phyloP scores from a whole-genome alignment of 1,140 invertebrate species.

The Gryllus bimaculatus region DNA sequence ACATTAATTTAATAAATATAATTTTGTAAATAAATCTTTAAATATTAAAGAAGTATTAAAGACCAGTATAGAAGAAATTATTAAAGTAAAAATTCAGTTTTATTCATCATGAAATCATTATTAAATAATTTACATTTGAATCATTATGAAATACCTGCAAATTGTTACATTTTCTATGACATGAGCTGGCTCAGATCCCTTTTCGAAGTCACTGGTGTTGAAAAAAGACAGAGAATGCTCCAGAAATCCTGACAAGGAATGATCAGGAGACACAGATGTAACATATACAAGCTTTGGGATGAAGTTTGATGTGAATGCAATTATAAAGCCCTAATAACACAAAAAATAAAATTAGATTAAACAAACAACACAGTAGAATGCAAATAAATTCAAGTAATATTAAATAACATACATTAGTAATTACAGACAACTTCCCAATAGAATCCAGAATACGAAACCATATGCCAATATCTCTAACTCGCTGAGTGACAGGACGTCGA shows the following conservation, averaged over 20 bases:
- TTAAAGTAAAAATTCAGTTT: too few relatives aligned
- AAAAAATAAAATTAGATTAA: background rate
- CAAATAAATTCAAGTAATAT: background rate
- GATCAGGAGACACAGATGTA: slow-evolving; percentile 32
- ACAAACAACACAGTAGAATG: background rate
- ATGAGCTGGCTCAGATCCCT: slow-evolving; percentile 14
- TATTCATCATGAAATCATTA: too few relatives aligned
- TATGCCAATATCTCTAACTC: slow-evolving; percentile 71
- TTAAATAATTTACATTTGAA: background rate
- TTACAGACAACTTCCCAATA: slow-evolving; percentile 80
- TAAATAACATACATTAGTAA: slow-evolving; percentile 73
- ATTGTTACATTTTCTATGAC: slow-evolving; percentile 12
- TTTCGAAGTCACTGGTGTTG: slow-evolving; percentile 36
- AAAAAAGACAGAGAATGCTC: slow-evolving; percentile 43
- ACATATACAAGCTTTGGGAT: slow-evolving; percentile 51
- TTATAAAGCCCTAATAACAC: slow-evolving; percentile 49
- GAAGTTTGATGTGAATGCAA: slow-evolving; percentile 64
- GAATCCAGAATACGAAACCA: slow-evolving; percentile 88
- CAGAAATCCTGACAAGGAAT: slow-evolving; percentile 40
- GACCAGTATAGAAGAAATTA: too few relatives aligned
- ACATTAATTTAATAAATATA: too few relatives aligned
- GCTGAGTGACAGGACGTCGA: slow-evolving; percentile 38
- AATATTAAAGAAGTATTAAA: too few relatives aligned
- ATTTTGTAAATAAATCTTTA: too few relatives aligned
- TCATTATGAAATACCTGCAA: slow-evolving; percentile 18